Evolutionary conservation across 2,113 vertebrate genomes (phyloP).

Genomic region (Cephalopholis sonnerati): DNA sequence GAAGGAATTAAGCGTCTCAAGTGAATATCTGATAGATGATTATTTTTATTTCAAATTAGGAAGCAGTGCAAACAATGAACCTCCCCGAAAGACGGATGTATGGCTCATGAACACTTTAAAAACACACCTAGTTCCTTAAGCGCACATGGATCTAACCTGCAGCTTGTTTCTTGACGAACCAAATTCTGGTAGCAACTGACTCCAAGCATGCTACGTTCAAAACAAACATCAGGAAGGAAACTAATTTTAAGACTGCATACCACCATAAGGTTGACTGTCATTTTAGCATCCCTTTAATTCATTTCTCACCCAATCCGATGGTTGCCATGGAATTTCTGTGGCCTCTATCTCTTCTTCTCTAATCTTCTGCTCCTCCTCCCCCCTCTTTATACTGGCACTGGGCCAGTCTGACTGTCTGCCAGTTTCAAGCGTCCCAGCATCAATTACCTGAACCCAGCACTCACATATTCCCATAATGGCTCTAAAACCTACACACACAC

Average conservation of each 20-base stretch:
- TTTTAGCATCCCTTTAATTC: conserved; percentile 36
- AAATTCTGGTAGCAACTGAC: background rate
- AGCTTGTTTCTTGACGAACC: background rate
- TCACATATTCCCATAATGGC: conserved; percentile 67
- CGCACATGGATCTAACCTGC: background rate
- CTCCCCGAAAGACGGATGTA: background rate
- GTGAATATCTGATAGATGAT: conserved; percentile 1
- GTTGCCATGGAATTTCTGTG: conserved; percentile 55
- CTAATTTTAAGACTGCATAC: background rate
- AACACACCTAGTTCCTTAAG: background rate
- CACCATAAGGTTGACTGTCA: conserved; percentile 43
- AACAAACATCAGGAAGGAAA: background rate
- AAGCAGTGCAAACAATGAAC: conserved; percentile 1
- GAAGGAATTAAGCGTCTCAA: conserved; percentile 3
- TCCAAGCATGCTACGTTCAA: background rate
- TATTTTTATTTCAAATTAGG: conserved; percentile 8
- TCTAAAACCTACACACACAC: conserved; percentile 42
- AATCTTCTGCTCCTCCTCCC: conserved; percentile 48
- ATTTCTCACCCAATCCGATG: conserved; percentile 28
- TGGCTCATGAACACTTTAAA: background rate
- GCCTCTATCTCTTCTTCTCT: conserved; percentile 47
- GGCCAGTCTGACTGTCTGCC: conserved; percentile 68
- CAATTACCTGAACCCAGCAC: conserved; percentile 72
- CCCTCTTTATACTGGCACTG: conserved; percentile 58
- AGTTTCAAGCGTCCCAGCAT: conserved; percentile 68